A percentile compares a stretch with the other conserved stretches of the same genome.
phyloP scores from a whole-genome alignment of 2,113 vertebrate species.

The Sphaerodactylus townsendi region DNA sequence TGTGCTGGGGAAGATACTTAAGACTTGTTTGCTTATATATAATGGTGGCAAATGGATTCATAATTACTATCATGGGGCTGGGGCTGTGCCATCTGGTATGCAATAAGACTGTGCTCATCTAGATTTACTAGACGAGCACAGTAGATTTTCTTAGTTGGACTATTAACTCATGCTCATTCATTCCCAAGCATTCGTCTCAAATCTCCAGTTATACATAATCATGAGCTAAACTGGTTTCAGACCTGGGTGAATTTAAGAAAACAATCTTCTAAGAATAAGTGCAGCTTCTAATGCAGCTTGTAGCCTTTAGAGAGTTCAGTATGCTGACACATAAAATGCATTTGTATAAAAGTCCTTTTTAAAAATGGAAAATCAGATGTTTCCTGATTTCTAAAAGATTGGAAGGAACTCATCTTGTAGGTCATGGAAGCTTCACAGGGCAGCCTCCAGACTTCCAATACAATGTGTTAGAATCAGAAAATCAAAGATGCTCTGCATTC shows the following conservation, averaged over 20 bases:
- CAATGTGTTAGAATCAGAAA: background rate
- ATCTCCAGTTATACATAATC: constrained; percentile 25
- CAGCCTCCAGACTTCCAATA: background rate
- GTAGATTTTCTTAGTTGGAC: constrained; percentile 37
- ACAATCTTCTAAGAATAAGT: background rate
- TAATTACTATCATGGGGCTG: constrained; percentile 48
- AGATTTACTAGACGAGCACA: constrained; percentile 39
- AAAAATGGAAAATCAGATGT: background rate
- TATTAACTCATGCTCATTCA: constrained; percentile 42
- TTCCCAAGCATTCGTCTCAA: background rate
- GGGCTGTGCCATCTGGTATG: constrained; percentile 56
- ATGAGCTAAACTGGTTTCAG: constrained; percentile 24
- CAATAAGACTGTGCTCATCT: constrained; percentile 49
- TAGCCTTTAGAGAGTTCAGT: background rate
- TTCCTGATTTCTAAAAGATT: background rate
- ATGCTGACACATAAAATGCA: background rate
- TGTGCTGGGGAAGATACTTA: constrained; percentile 49
- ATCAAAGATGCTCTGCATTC: background rate
- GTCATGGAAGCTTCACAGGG: background rate
- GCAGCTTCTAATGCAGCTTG: background rate
- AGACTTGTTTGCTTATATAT: constrained; percentile 64
- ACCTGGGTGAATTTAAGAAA: constrained; percentile 11
- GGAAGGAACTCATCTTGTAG: background rate
- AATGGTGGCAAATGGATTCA: constrained; percentile 58
- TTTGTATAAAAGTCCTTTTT: background rate